Evolutionary conservation across 2,888 invertebrate species (phyloP), one percentile per base, ranked within the genome.

Genomic region (Agapetus fuscipes): DNA sequence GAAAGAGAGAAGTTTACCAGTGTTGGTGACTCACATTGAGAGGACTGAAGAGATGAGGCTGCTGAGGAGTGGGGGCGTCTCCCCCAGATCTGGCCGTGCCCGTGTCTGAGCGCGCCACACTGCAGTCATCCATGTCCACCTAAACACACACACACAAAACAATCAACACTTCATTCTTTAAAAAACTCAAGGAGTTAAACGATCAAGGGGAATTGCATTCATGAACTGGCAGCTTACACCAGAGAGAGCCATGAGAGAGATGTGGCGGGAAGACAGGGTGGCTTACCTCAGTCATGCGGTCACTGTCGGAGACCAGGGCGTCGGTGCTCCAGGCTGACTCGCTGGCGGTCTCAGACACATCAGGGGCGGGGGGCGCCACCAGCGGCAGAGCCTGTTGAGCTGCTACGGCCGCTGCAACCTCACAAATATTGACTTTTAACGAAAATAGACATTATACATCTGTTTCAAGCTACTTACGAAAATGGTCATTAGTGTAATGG

Each of bases 301-400:
- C 89, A 13, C 91, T 91, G 60, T 95, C 95, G 2, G 91, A 93
- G 0, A 87, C 84, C 30, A 93, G 66, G 11, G 96, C 96, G 62
- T 97, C 96, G 40, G 94, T 95, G 54, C 94, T 94, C 97, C 97
- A 97, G 0, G 94, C 94, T 35, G 81, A 80, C 63, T 97, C 96
- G 52, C 93, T 94, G 13, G 93, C 89, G 2, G 95, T 91, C 57
- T 95, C 94, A 1, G 86, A 85, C 11, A 83, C 78, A 59, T 93
- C 90, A 10, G 84, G 65, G 30, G 33, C 42, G 12, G 34, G 14
- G 4, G 47, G 43, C 14, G 39, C 29, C 7, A 14, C 38, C 17
- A 42, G 26, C 3, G 43, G 33, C 12, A 39, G 17, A 10, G 35
- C 32, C 9, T 31, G 33, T n/a, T 37, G 37, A 7, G 20, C 20